Evolutionary conservation across 1,140 invertebrate genomes (phyloP), one percentile per base, ranked within the genome.

Genomic region (Euglossa dilemma): DNA sequence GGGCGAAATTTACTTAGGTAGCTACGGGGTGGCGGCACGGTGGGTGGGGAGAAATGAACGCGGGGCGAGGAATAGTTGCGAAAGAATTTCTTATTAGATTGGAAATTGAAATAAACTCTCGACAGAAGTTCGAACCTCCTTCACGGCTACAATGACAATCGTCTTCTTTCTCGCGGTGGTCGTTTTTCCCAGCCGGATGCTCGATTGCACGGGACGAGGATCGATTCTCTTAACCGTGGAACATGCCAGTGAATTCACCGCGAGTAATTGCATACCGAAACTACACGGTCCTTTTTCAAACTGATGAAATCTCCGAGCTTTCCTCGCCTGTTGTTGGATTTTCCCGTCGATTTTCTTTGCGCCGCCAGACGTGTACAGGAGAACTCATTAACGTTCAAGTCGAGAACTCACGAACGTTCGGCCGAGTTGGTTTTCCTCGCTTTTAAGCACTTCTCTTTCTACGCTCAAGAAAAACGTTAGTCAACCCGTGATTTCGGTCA

Each of bases 81-180:
- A 91, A 92, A 89, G 91, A 92, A 92, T 92, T 91, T 92, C 90
- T 92, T 92, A 92, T 92, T 92, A 92, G 88, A 91, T 92, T 89
- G 90, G 90, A 89, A 91, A 92, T 91, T 92, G 87, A 92, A 92
- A 92, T 92, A 89, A 88, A 89, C 85, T 85, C 82, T 56, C 54
- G 77, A 81, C 85, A 83, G 85, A 75, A 78, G 63, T 25, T 74
- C 28, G 50, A 78, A 18, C 7, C 45, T 66, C 28, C 54, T 56
- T 59, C 73, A 50, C 59, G 61, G 69, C 56, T 84, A 84, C 76
- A 80, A n/a, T 72, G 80, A 83, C 74, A 74, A 74, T 57, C 36
- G 71, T 28, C 61, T 23, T 8, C 36, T 23, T 16, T 45, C 47
- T 61, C 45, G 12, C 14, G n/a, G 5, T 12, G 45, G 28, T 73